Conservation (phyloP, 2,888 invertebrate genomes). For the Andrena haemorrhoa region DNA sequence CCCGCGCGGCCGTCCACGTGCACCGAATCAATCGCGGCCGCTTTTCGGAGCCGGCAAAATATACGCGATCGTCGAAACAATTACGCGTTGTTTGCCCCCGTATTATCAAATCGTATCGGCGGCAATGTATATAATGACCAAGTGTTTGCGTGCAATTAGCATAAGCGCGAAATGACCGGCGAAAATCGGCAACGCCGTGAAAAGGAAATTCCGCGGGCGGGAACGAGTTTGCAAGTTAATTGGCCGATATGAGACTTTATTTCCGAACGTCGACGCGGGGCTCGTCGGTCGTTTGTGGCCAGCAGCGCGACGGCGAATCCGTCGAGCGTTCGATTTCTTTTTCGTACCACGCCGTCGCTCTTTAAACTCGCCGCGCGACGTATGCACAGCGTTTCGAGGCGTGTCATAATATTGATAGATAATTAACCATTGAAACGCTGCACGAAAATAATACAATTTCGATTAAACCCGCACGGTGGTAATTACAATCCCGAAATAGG, state of each 20-base stretch:
- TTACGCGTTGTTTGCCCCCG: constrained; percentile 63
- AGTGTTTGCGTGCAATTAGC: constrained; percentile 67
- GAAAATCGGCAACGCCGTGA: constrained; percentile 21
- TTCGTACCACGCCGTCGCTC: constrained; percentile 17
- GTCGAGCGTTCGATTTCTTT: not conserved
- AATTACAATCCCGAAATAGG: constrained; percentile 28
- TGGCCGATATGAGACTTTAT: constrained; percentile 1
- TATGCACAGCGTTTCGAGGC: constrained; percentile 2
- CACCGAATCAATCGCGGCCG: constrained; percentile 65
- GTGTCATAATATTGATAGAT: constrained; percentile 13
- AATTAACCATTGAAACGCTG: constrained; percentile 17
- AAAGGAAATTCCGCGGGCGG: constrained; percentile 27
- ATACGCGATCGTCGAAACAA: constrained; percentile 72
- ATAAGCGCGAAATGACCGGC: constrained; percentile 52
- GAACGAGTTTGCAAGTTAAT: constrained; percentile 35
- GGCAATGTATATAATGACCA: constrained; percentile 66
- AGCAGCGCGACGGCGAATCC: too few species aligned
- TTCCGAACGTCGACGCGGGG: constrained; percentile 3
- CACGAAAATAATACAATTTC: constrained; percentile 32
- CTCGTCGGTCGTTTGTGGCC: too few species aligned
- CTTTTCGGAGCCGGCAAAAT: constrained; percentile 65
- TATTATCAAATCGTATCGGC: constrained; percentile 69
- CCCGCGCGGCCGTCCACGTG: constrained; percentile 64
- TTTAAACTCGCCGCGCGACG: constrained; percentile 5
- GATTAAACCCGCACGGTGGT: constrained; percentile 12